Conservation (phyloP, 2,888 invertebrate species). For the Odontocerum albicorne region DNA sequence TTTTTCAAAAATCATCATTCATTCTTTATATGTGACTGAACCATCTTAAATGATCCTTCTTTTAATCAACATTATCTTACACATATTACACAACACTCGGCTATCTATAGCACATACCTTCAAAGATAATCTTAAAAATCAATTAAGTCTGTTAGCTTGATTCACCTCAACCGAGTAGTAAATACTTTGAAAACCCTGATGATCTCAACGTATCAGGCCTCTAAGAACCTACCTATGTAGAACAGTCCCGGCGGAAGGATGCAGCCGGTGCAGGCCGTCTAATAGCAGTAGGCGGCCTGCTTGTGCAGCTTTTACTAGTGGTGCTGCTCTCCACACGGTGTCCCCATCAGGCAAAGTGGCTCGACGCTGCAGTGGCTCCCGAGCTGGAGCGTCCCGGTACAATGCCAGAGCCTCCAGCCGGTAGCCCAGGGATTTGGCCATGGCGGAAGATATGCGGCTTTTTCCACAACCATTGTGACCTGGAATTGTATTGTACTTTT, state of each 20-base stretch:
- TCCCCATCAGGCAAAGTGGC: constrained; percentile 90
- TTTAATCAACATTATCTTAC: too few species aligned
- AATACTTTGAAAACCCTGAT: too few species aligned
- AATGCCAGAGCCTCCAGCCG: constrained; percentile 86
- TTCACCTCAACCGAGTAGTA: too few species aligned
- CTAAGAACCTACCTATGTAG: constrained; percentile 90
- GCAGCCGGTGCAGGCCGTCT: constrained; percentile 89
- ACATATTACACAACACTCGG: too few species aligned
- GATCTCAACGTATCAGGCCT: too few species aligned
- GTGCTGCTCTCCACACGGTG: constrained; percentile 92
- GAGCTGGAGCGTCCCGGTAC: constrained; percentile 96
- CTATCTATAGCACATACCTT: too few species aligned
- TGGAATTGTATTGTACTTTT: too few species aligned
- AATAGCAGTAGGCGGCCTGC: constrained; percentile 80
- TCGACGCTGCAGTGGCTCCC: constrained; percentile 91
- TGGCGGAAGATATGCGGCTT: constrained; percentile 74
- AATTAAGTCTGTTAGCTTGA: too few species aligned
- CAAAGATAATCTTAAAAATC: too few species aligned
- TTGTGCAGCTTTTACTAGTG: constrained; percentile 84
- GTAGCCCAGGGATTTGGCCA: constrained; percentile 77
- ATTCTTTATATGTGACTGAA: too few species aligned
- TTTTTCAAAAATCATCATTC: too few species aligned
- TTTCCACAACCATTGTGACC: constrained; percentile 94
- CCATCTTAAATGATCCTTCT: too few species aligned
- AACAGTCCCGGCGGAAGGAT: constrained; percentile 89